Evolutionary conservation across 2,888 invertebrate genomes (phyloP).

Genomic region (Rhamnusium bicolor): DNA sequence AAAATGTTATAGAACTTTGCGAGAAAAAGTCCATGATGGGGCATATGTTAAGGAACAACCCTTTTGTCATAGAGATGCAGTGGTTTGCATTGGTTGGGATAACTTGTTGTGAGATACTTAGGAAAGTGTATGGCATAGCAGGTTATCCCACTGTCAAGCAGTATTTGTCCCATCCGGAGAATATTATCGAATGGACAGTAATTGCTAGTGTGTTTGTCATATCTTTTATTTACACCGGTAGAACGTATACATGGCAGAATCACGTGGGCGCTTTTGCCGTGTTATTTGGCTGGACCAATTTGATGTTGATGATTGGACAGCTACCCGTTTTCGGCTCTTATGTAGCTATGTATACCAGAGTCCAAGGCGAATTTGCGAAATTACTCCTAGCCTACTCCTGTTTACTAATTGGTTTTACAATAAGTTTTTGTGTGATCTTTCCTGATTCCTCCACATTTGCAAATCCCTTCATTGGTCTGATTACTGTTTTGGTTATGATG

Average conservation of each 20-base stretch:
- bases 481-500: conserved; percentile 91
- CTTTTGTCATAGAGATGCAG: conserved; percentile 85
- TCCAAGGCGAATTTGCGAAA: conserved; percentile 90
- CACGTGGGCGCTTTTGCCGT: conserved; percentile 91
- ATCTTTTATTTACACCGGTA: conserved; percentile 85
- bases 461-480: conserved; percentile 88
- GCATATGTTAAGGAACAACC: conserved; percentile 82
- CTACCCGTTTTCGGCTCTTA: conserved; percentile 91
- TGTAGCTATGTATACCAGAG: conserved; percentile 92
- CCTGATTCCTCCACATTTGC: conserved; percentile 87
- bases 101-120: conserved; percentile 84
- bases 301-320: conserved; percentile 94
- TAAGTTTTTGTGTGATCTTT: conserved; percentile 91
- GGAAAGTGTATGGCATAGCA: conserved; percentile 87
- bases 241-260: conserved; percentile 88
- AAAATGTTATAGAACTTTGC: conserved; percentile 83
- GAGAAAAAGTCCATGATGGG: conserved; percentile 86
- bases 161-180: conserved; percentile 88
- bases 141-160: conserved; percentile 87
- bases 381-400: conserved; percentile 90
- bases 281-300: conserved; percentile 88
- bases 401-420: conserved; percentile 87
- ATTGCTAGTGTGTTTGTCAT: conserved; percentile 88
- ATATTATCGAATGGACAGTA: conserved; percentile 91
- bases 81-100: conserved; percentile 88